Conservation (phyloP, 2,113 vertebrate genomes). For the Synodontis membranacea region DNA sequence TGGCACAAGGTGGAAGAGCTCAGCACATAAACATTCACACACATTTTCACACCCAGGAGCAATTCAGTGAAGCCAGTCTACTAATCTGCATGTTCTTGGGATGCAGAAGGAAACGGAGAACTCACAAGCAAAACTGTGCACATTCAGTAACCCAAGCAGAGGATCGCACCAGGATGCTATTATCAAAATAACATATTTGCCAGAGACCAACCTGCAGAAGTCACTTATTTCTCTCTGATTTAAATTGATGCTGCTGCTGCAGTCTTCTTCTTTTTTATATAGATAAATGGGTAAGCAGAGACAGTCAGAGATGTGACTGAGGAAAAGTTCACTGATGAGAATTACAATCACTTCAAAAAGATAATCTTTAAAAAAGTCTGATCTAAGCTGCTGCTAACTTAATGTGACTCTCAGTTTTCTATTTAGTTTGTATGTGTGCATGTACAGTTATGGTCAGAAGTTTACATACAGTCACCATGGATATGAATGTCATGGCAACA, state of each 20-base stretch:
- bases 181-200: background rate
- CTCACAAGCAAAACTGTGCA: background rate
- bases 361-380: background rate
- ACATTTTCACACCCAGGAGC: background rate
- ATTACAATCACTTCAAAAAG: background rate
- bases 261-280: background rate
- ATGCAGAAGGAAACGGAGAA: background rate
- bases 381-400: slow-evolving; percentile 1
- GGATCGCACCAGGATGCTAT: background rate
- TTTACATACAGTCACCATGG: too few relatives aligned
- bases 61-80: background rate
- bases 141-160: background rate
- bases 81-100: background rate
- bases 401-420: background rate
- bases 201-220: background rate
- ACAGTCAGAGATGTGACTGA: background rate
- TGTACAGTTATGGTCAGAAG: too few relatives aligned
- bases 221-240: background rate
- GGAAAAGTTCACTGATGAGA: background rate
- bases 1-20: background rate
- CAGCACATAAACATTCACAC: background rate
- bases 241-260: background rate
- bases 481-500: too few relatives aligned
- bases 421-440: background rate
- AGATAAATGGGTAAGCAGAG: background rate